phyloP scores from a whole-genome alignment of 2,888 invertebrate genomes.

The Agrochola macilenta region DNA sequence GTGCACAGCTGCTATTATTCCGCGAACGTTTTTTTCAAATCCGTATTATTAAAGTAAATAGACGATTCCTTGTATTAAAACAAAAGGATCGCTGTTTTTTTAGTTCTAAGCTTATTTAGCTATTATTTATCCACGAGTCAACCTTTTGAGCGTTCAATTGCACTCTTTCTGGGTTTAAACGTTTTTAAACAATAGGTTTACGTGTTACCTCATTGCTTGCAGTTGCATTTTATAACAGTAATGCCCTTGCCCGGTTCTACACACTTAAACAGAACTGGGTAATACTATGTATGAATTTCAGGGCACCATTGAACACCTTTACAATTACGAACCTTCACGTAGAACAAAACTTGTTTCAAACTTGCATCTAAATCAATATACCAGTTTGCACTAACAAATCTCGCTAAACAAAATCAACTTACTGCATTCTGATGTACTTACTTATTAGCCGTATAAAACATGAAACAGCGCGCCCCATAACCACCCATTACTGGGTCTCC shows the following conservation, averaged over 20 bases:
- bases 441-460: slow-evolving; percentile 56
- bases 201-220: slow-evolving; percentile 36
- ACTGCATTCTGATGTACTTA: slow-evolving; percentile 25
- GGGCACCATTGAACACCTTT: slow-evolving; percentile 6
- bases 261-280: slow-evolving; percentile 25
- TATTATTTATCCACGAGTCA: slow-evolving; percentile 33
- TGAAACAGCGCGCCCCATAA: slow-evolving; percentile 36
- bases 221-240: slow-evolving; percentile 38
- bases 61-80: slow-evolving; percentile 36
- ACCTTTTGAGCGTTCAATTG: slow-evolving; percentile 19
- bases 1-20: slow-evolving; percentile 66
- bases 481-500: slow-evolving; percentile 61
- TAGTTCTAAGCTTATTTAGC: slow-evolving; percentile 21
- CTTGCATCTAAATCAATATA: background rate
- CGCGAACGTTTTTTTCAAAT: slow-evolving; percentile 57
- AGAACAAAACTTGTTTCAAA: background rate
- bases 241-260: slow-evolving; percentile 3
- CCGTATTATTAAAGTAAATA: slow-evolving; percentile 46
- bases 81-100: slow-evolving; percentile 23
- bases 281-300: background rate
- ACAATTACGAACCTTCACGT: background rate
- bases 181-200: slow-evolving; percentile 38
- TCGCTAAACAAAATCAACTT: slow-evolving; percentile 7
- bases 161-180: slow-evolving; percentile 13
- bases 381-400: background rate